Evolutionary conservation across 1,140 invertebrate species (phyloP), one percentile per base, ranked within the genome.

Genomic region (Dendroctonus valens): DNA sequence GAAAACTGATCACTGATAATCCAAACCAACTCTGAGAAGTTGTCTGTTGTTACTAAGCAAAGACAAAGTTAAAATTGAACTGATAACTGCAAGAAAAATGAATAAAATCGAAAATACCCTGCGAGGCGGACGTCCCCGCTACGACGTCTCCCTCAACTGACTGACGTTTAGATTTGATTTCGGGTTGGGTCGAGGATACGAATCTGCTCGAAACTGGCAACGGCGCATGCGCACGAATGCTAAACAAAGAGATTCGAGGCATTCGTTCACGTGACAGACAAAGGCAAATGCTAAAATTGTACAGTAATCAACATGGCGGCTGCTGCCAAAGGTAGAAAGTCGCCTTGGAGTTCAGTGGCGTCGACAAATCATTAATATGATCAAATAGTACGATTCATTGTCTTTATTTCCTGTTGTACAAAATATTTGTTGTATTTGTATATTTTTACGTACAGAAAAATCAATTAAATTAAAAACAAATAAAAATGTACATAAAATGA

Each of bases 141-240:
- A n/a, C 52, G 11, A 44, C 50, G 65, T 26, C 9, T 50, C 37
- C 11, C 41, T 38, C 50, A 37, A 53, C 54, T n/a, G 38, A 60
- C 65, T 67, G 65, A 60, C 58, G 65, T 67, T 59, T 58, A 37
- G 26, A 37, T 46, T 59, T 46, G n/a, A 51, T 52, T 51, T 67
- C 65, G 65, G 65, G 65, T 67, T 60, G 65, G 65, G 65, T 67
- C 65, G 65, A 58, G 44, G 41, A 46, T 42, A n/a, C 65, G 57
- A 67, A 42, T 39, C 37, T 49, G 62, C 62, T 65, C 65, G 65
- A 65, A 65, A 38, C 49, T 9, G n/a, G 9, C 6, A 8, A 12
- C 7, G 12, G 57, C 39, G 41, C 46, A 8, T 54, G 58, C 65
- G 65, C 51, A 53, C 38, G 11, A 38, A 15, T 6, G 15, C 14